Percentiles rank a stretch among this genome's conserved stretches.
Evolutionary conservation across 1,140 invertebrate genomes (phyloP).

Genomic region (Drosophila micromelanica): DNA sequence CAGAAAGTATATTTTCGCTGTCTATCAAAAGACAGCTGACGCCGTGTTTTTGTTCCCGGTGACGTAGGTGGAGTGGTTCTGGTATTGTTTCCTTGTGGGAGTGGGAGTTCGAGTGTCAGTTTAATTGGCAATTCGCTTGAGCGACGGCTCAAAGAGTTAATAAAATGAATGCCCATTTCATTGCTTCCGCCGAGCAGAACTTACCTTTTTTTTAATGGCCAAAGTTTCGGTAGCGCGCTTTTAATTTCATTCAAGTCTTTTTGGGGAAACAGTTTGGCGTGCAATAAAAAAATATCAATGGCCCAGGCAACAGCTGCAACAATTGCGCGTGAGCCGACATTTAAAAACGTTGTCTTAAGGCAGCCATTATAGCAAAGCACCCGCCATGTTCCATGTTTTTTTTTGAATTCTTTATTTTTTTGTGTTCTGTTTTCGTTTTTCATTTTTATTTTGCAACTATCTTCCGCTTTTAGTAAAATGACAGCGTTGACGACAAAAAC

Average conservation of each 20-base stretch:
- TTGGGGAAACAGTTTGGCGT: conserved; percentile 64
- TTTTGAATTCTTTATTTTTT: conserved; percentile 12
- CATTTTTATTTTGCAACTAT: conserved; percentile 29
- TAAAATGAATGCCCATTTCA: conserved; percentile 64
- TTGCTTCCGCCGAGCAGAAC: conserved; percentile 41
- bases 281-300: conserved; percentile 68
- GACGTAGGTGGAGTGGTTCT: neutral
- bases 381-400: conserved; percentile 37
- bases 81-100: neutral
- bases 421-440: neutral
- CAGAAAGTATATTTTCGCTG: conserved; percentile 15
- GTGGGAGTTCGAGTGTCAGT: conserved; percentile 11
- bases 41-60: conserved; percentile 14
- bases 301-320: conserved; percentile 52
- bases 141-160: conserved; percentile 57
- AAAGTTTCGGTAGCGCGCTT: conserved; percentile 56
- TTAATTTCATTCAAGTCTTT: conserved; percentile 63
- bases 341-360: conserved; percentile 60
- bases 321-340: conserved; percentile 47
- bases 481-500: conserved; percentile 37
- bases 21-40: conserved; percentile 30
- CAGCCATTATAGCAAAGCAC: conserved; percentile 58
- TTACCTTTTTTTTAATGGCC: conserved; percentile 50
- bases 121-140: conserved; percentile 66
- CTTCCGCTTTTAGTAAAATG: conserved; percentile 49